Evolutionary conservation across 2,113 vertebrate species (phyloP), one percentile per base, ranked within the genome.

Genomic region (Falco punctatus): DNA sequence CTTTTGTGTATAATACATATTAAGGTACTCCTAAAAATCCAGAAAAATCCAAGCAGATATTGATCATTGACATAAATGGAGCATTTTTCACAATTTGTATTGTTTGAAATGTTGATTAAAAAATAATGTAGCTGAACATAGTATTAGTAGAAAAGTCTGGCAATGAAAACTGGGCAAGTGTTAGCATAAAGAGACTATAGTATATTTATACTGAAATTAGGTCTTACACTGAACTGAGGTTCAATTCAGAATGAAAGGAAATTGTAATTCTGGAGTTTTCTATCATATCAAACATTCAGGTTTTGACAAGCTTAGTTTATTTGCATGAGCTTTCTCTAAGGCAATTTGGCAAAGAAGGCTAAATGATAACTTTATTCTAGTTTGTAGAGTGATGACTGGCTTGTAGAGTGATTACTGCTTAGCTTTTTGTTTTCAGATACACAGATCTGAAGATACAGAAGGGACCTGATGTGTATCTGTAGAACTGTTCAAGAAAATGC

Each of bases 1-100:
- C 55, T 94, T 94, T 67, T 79, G 35, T 24, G 40, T 93, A 22
- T 93, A 94, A 82, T 92, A 94, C 59, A 92, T 96, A 46, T 96
- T 84, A 65, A 97, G 91, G 26, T 96, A 97, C 1, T 90, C 83
- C 91, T 97, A 78, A 72, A 86, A 95, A 83, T 0, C 6, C 72
- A n/a, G 17, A 48, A 98, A 79, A 95, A 70, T 26, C 42, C 19
- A 62, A 81, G 21, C 7, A 71, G 86, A 87, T 59, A 55, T 54
- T 71, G 3, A 17, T 69, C 13, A 69, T 30, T 52, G 35, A 28
- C 2, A 17, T 21, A 71, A 75, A 14, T 2, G 3, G 22, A 57
- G 4, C 24, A 33, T 48, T 65, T 83, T 79, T 6, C 24, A n/a
- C 32, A 42, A 15, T 55, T 74, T 80, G 1, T n/a, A 15, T 30